A percentile compares a stretch with the other conserved stretches of the same genome.
These are phyloP conservation scores for Lycaena phlaeas DNA, from an alignment of 2,888 invertebrate genomes.

Conservation along the genomic window DNA sequence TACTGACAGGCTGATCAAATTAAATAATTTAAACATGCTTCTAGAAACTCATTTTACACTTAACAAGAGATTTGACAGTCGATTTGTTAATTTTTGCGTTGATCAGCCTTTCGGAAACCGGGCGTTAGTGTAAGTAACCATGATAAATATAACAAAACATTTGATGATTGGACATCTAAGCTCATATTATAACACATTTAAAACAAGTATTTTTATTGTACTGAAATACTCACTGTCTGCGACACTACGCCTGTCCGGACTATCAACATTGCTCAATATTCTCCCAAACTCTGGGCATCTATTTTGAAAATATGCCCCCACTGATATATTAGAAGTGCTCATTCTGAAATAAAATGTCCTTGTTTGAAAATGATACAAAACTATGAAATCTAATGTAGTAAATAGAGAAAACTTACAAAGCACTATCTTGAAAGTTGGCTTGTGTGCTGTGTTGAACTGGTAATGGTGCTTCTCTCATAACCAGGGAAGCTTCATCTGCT, in stretches of 20 bases:
- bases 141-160: not conserved
- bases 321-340: slow-evolving; percentile 42
- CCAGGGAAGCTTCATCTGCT: slow-evolving; percentile 50
- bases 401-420: slow-evolving; percentile 11
- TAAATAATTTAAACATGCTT: too few relatives aligned
- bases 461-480: slow-evolving; percentile 45
- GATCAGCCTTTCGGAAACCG: too few relatives aligned
- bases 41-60: too few relatives aligned
- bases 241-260: slow-evolving; percentile 50
- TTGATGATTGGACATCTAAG: too few relatives aligned
- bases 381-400: too few relatives aligned
- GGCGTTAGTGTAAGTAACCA: too few relatives aligned
- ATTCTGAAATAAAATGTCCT: slow-evolving; percentile 33
- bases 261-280: slow-evolving; percentile 41
- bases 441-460: slow-evolving; percentile 34
- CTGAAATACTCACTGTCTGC: slow-evolving; percentile 49
- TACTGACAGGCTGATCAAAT: too few relatives aligned
- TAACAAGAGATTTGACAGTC: too few relatives aligned
- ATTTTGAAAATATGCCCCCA: slow-evolving; percentile 54
- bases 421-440: slow-evolving; percentile 32
- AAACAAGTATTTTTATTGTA: too few relatives aligned
- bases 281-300: slow-evolving; percentile 47
- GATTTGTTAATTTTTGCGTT: too few relatives aligned
- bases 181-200: too few relatives aligned
- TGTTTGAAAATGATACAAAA: too few relatives aligned